These are phyloP conservation scores for Trilocha varians DNA, from an alignment of 2,888 invertebrate species.

Conservation along the genomic window DNA sequence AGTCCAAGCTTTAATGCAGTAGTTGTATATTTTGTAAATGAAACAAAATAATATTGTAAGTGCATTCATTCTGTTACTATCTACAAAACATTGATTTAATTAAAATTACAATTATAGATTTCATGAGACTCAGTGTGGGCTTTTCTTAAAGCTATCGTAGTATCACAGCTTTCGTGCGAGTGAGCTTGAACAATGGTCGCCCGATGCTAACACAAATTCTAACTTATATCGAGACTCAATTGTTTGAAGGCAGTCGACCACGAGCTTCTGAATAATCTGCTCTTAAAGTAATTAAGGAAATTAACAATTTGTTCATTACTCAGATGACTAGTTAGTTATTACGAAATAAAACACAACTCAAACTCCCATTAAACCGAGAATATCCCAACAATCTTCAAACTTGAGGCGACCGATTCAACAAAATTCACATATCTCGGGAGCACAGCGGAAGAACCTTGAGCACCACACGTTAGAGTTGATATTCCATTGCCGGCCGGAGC, in stretches of 20 bases:
- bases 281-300: neutral
- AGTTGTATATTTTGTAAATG: too few species aligned
- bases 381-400: slow-evolving; percentile 29
- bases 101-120: too few species aligned
- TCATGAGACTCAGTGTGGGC: too few species aligned
- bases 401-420: slow-evolving; percentile 27
- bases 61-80: too few species aligned
- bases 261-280: neutral
- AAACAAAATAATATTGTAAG: too few species aligned
- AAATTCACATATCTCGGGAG: slow-evolving; percentile 25
- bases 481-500: slow-evolving; percentile 7
- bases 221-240: neutral
- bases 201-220: neutral
- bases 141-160: too few species aligned
- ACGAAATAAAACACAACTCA: slow-evolving; percentile 16
- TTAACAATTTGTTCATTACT: neutral
- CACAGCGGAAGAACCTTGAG: slow-evolving; percentile 8
- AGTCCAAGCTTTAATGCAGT: too few species aligned
- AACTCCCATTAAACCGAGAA: slow-evolving; percentile 24
- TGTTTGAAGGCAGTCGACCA: neutral
- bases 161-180: neutral
- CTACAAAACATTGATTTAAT: too few species aligned
- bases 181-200: neutral
- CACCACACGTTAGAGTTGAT: slow-evolving; percentile 6
- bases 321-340: slow-evolving; percentile 6